Conservation (phyloP, 2,888 invertebrate genomes). For the Dyspetes luteomarginatus region DNA sequence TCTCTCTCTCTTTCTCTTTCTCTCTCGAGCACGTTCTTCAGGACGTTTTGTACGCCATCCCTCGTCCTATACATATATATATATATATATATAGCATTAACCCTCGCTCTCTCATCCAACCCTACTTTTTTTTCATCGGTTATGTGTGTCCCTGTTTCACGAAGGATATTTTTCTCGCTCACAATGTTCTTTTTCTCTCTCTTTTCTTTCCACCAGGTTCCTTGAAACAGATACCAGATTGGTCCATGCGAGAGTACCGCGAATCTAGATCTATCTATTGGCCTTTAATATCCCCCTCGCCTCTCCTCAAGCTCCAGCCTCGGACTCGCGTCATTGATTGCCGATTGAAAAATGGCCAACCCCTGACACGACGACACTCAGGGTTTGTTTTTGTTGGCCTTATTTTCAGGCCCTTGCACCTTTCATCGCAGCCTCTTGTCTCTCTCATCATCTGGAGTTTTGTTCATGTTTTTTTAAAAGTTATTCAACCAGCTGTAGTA, state of each 20-base stretch:
- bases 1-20: constrained; percentile 48
- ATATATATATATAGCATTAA: constrained; percentile 6
- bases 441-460: not conserved
- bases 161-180: constrained; percentile 50
- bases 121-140: constrained; percentile 30
- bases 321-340: constrained; percentile 81
- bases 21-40: constrained; percentile 24
- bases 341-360: constrained; percentile 78
- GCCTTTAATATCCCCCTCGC: constrained; percentile 77
- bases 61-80: constrained; percentile 12
- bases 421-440: constrained; percentile 48
- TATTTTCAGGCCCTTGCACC: constrained; percentile 51
- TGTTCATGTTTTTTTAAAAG: not conserved
- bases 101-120: constrained; percentile 30
- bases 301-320: not conserved
- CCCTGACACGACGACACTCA: constrained; percentile 64
- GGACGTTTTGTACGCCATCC: constrained; percentile 56
- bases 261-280: constrained; percentile 83
- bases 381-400: constrained; percentile 31
- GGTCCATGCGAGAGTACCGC: constrained; percentile 80
- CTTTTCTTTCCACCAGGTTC: constrained; percentile 76
- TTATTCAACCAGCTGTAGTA: too few species aligned
- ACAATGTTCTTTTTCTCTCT: constrained; percentile 7
- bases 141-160: constrained; percentile 56
- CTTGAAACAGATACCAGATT: constrained; percentile 83